These are phyloP conservation scores for Tenualosa thibaudeaui DNA, from an alignment of 2,797 vertebrate genomes.

Conservation along the genomic window DNA sequence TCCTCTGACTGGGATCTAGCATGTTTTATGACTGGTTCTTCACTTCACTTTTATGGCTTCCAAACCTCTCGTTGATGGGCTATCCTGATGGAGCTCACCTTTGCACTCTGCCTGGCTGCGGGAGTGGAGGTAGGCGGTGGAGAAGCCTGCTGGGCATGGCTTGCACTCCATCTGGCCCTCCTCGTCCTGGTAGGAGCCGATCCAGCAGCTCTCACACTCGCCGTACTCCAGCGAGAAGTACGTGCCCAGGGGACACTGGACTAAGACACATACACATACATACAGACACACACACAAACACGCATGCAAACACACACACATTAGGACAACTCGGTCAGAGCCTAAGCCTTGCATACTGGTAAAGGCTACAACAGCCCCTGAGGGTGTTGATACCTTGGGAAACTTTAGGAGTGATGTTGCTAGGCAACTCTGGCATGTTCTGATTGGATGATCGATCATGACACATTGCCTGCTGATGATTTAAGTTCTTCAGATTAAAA, in stretches of 20 bases:
- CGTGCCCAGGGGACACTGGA: conserved; percentile 93
- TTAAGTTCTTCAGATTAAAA: too few species aligned
- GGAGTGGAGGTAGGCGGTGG: conserved; percentile 92
- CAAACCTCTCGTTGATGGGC: neutral
- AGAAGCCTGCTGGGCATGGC: conserved; percentile 83
- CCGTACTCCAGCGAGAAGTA: conserved; percentile 88
- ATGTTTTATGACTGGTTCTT: neutral
- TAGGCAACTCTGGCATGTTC: too few species aligned
- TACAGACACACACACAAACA: neutral
- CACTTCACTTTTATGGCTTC: neutral
- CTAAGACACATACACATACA: conserved; percentile 63
- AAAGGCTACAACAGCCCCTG: too few species aligned
- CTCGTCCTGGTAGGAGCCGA: conserved; percentile 91
- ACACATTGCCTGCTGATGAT: too few species aligned
- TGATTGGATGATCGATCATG: too few species aligned
- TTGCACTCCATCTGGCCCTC: conserved; percentile 95
- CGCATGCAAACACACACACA: neutral
- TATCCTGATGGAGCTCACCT: conserved; percentile 70
- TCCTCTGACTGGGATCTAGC: neutral
- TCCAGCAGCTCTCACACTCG: conserved; percentile 92
- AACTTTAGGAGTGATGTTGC: too few species aligned
- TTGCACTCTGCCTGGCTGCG: conserved; percentile 88
- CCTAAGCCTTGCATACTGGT: too few species aligned
- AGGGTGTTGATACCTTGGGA: too few species aligned
- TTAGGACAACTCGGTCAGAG: neutral